A percentile compares a stretch with the other conserved stretches of the same genome.
These are phyloP conservation scores for Lacanobia oleracea DNA, from an alignment of 2,888 invertebrate species.

Conservation along the genomic window DNA sequence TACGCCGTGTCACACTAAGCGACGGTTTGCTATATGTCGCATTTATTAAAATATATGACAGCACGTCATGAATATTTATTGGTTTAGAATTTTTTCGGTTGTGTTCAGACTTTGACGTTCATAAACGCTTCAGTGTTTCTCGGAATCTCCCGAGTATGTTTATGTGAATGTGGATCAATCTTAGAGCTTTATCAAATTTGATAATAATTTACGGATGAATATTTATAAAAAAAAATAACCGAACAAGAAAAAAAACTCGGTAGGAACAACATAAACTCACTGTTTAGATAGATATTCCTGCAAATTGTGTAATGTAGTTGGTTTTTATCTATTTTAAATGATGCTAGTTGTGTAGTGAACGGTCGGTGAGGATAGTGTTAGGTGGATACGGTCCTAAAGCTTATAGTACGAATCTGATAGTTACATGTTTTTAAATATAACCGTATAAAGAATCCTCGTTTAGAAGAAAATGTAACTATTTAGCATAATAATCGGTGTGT, in stretches of 20 bases:
- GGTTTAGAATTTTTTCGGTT: slow-evolving; percentile 51
- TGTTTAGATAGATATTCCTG: slow-evolving; percentile 85
- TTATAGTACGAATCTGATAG: slow-evolving; percentile 85
- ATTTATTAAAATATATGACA: slow-evolving; percentile 52
- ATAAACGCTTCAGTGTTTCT: slow-evolving; percentile 70
- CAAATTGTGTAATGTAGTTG: slow-evolving; percentile 83
- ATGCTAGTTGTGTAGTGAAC: slow-evolving; percentile 85
- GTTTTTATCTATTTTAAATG: slow-evolving; percentile 86
- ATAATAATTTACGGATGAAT: slow-evolving; percentile 89
- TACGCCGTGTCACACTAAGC: slow-evolving; percentile 45
- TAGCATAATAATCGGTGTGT: slow-evolving; percentile 83
- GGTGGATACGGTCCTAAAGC: slow-evolving; percentile 84
- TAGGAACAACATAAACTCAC: slow-evolving; percentile 81
- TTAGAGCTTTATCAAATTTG: slow-evolving; percentile 91
- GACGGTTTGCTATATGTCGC: slow-evolving; percentile 54
- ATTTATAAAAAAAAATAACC: slow-evolving; percentile 81
- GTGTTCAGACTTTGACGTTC: slow-evolving; percentile 52
- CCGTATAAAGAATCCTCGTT: slow-evolving; percentile 81
- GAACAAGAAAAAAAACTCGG: slow-evolving; percentile 71
- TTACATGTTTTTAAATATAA: slow-evolving; percentile 80
- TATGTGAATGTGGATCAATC: slow-evolving; percentile 89
- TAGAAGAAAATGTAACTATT: slow-evolving; percentile 81
- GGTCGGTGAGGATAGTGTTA: slow-evolving; percentile 75
- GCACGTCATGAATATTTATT: slow-evolving; percentile 51
- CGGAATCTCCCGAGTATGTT: slow-evolving; percentile 72